Percentiles rank a stretch among this genome's conserved stretches.
phyloP scores from a whole-genome alignment of 2,888 invertebrate genomes.

The Euzetes globulus region DNA sequence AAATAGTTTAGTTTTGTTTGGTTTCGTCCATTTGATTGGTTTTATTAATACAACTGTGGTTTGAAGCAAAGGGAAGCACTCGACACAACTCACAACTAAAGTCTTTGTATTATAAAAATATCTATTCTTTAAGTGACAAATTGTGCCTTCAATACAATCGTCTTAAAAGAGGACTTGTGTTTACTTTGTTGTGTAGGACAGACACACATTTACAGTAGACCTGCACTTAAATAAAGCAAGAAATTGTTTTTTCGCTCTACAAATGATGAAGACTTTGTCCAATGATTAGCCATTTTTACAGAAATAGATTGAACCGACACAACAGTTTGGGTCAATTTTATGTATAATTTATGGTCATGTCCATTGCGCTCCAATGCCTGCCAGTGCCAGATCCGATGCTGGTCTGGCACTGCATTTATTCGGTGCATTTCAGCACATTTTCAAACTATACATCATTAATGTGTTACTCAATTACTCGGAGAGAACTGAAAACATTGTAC shows the following conservation, averaged over 20 bases:
- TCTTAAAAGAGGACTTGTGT: neutral
- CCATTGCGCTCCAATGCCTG: neutral
- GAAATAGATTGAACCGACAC: neutral
- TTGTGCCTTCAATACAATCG: constrained; percentile 7
- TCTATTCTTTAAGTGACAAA: constrained; percentile 18
- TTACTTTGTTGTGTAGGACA: constrained; percentile 4
- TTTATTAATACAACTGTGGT: constrained; percentile 12
- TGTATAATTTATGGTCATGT: constrained; percentile 30
- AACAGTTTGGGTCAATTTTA: constrained; percentile 24
- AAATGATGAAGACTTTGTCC: constrained; percentile 15
- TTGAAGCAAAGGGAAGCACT: neutral
- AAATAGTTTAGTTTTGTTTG: neutral
- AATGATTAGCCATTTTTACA: constrained; percentile 17
- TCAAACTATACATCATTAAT: constrained; percentile 31
- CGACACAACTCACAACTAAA: neutral
- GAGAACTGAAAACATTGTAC: neutral
- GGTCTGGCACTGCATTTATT: neutral
- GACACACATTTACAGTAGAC: neutral
- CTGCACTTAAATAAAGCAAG: neutral
- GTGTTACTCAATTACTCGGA: constrained; percentile 24
- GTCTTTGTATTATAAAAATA: neutral
- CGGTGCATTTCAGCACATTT: constrained; percentile 1
- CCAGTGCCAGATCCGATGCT: neutral
- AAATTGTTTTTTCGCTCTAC: neutral
- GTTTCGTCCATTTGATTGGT: neutral